These are phyloP conservation scores for Chaunax sp. DNA, from an alignment of 2,797 vertebrate species.

Conservation along the genomic window DNA sequence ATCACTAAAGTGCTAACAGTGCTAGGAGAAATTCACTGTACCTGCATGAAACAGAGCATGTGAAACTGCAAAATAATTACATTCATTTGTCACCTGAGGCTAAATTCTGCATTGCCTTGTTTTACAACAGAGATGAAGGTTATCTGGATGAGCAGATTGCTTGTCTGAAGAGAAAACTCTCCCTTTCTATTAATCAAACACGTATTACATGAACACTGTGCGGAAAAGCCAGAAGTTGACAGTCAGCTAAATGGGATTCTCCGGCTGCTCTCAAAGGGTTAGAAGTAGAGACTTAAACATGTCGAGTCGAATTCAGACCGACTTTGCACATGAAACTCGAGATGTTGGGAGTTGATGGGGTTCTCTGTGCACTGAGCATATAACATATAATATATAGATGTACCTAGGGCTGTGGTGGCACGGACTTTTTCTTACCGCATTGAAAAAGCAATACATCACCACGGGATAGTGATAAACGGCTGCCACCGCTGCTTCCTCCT, in stretches of 20 bases:
- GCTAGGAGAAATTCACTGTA: background rate
- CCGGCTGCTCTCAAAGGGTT: background rate
- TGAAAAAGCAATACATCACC: too few relatives aligned
- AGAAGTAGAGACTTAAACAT: background rate
- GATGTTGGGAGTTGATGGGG: background rate
- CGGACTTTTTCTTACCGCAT: too few relatives aligned
- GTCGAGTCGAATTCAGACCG: background rate
- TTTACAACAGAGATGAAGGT: conserved; percentile 18
- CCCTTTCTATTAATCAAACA: conserved; percentile 15
- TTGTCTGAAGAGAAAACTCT: conserved; percentile 7
- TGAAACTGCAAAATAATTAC: conserved; percentile 3
- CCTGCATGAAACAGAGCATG: background rate
- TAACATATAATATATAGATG: background rate
- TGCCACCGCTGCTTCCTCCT: too few relatives aligned
- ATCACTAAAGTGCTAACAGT: background rate
- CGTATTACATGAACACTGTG: conserved; percentile 11
- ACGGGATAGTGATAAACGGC: too few relatives aligned
- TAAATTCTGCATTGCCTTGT: too few relatives aligned
- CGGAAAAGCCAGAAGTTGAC: conserved; percentile 12
- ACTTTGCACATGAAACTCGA: background rate
- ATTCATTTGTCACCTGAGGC: background rate
- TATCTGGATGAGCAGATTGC: conserved; percentile 1
- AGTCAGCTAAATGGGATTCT: background rate
- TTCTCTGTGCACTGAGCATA: background rate
- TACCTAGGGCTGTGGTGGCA: too few relatives aligned